Conservation (phyloP, 2,113 vertebrate species). For the Paradoxurus hermaphroditus region DNA sequence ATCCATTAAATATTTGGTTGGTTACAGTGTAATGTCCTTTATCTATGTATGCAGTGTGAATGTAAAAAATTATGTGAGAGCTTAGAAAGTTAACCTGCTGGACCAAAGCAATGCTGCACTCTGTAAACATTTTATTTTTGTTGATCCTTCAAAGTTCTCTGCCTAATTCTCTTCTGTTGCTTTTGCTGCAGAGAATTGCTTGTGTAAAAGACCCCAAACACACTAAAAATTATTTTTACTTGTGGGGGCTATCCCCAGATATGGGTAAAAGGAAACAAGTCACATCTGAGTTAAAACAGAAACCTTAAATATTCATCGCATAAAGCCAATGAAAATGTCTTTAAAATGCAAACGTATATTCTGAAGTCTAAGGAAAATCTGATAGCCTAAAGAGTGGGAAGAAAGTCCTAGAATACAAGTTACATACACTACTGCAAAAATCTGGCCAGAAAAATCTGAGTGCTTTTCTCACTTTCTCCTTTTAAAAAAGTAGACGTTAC, state of each 20-base stretch:
- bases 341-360: conserved; percentile 19
- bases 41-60: neutral
- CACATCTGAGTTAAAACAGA: conserved; percentile 40
- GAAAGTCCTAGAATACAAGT: conserved; percentile 22
- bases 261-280: conserved; percentile 39
- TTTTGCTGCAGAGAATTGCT: conserved; percentile 38
- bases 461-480: conserved; percentile 35
- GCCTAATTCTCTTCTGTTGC: neutral
- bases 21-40: neutral
- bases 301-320: conserved; percentile 18
- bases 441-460: conserved; percentile 26
- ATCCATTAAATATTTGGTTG: conserved; percentile 27
- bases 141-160: neutral
- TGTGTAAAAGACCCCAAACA: neutral
- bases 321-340: conserved; percentile 38
- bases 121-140: neutral
- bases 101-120: neutral
- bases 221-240: conserved; percentile 22
- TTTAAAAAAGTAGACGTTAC: conserved; percentile 31
- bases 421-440: conserved; percentile 30
- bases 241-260: neutral
- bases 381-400: neutral
- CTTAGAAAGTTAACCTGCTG: neutral
- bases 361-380: conserved; percentile 23
- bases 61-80: conserved; percentile 34